Base-by-base conservation (phyloP, 37 sponge, comb jelly and placozoan genomes). In the Chondrilla cf. caribensis region DNA sequence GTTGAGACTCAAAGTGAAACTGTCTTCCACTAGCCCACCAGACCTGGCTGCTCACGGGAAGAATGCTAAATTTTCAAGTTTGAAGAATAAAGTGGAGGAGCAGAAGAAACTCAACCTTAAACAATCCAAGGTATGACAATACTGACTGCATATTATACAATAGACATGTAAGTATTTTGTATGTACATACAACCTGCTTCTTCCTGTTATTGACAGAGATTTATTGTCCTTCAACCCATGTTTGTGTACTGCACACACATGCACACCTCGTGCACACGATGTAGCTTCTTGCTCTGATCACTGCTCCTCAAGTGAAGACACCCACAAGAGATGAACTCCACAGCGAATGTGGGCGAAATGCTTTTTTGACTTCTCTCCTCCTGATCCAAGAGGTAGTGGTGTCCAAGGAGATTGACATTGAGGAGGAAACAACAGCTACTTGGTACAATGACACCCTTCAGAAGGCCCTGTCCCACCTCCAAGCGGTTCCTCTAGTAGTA, bases 1-100 rank as follows among this genome's bases (percentile, higher is more conserved):
- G 28, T 64, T 70, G 8, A 51, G 92, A 60, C 66, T 92, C 38
- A 35, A 73, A 9, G 65, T 88, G 40, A 92, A 92, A 66, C 68
- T 92, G 58, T 86, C 89, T 2, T 60, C 83, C 26, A 92, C 92
- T 24, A 60, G 82, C 0, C 89, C 89, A 47, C 92, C 89, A 40
- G 82, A 84, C 55, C 22, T 84, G 85, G 82, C 77, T 37, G 58
- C 79, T 26, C 36, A 36, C 31, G 84, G 71, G 7, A 7, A 18
- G 28, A 80, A 59, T 40, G 38, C 29, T 22, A 91, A 91, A 41
- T 55, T 71, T 21, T 91, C 92, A 41, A 71, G 67, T 32, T 35
- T 92, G 51, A 83, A 82, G 68, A 62, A 65, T 18, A 88, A 86
- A 36, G 89, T 92, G 64, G 70, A 75, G 54, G 84, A 86, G 54